A percentile compares a stretch with the other conserved stretches of the same genome.
These are phyloP conservation scores for Lamellibrachia luymesi DNA, from an alignment of 1,140 invertebrate species.

Conservation along the genomic window DNA sequence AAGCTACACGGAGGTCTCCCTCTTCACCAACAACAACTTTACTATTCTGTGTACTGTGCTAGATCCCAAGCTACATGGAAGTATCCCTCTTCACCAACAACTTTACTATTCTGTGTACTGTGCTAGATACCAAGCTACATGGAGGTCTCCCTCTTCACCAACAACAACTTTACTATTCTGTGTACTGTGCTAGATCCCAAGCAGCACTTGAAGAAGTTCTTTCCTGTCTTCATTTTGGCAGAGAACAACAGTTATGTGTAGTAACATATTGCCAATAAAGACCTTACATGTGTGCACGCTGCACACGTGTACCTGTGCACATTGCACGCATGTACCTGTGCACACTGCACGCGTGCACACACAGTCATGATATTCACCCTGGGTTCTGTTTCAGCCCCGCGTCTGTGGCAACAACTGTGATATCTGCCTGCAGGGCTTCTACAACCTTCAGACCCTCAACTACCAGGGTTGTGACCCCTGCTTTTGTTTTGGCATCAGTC, in stretches of 20 bases:
- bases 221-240: not conserved
- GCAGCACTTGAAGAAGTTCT: no score
- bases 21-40: no score
- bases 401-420: slow-evolving; percentile 74
- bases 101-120: no score
- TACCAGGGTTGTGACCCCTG: slow-evolving; percentile 81
- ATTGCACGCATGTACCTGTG: not conserved
- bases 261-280: not conserved
- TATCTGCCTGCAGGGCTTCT: slow-evolving; percentile 79
- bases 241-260: not conserved
- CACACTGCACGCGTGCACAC: not conserved
- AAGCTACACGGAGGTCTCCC: no score
- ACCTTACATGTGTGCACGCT: not conserved
- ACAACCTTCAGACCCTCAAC: slow-evolving; percentile 74
- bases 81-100: no score
- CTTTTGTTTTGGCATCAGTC: slow-evolving; percentile 86
- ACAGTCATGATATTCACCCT: not conserved
- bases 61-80: no score
- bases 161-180: no score
- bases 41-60: no score
- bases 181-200: no score
- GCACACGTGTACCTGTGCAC: not conserved
- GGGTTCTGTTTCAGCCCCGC: slow-evolving; percentile 34
- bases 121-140: no score
- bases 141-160: no score